These are phyloP conservation scores for Sesia apiformis DNA, from an alignment of 2,888 invertebrate genomes.

Conservation along the genomic window DNA sequence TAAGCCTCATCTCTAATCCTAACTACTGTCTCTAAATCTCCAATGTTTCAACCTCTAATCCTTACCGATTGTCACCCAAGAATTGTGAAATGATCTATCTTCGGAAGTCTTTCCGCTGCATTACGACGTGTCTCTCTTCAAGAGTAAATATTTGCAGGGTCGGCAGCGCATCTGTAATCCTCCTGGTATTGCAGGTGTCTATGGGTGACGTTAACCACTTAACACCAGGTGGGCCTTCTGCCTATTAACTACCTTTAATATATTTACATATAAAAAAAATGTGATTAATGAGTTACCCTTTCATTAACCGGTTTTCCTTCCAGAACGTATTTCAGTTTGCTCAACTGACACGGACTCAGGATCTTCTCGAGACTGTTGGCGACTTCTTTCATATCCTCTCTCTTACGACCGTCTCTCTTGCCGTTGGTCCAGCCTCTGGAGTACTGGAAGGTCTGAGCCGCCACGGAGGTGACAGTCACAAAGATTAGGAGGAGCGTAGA, in stretches of 20 bases:
- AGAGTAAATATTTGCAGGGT: too few species aligned
- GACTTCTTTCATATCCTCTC: conserved; percentile 29
- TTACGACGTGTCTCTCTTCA: not conserved
- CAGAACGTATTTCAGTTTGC: conserved; percentile 63
- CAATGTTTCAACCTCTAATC: too few species aligned
- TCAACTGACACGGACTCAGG: conserved; percentile 63
- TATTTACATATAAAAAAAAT: too few species aligned
- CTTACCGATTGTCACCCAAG: too few species aligned
- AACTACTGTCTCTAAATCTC: too few species aligned
- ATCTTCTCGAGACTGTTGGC: conserved; percentile 39
- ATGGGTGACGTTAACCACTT: too few species aligned
- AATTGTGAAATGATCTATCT: too few species aligned
- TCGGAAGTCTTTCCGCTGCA: too few species aligned
- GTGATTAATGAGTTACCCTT: conserved; percentile 31
- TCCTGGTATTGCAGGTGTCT: too few species aligned
- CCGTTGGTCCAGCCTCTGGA: conserved; percentile 87
- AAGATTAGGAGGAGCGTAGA: conserved; percentile 43
- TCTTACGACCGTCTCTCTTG: conserved; percentile 62
- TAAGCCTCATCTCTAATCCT: too few species aligned
- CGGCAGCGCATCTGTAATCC: not conserved
- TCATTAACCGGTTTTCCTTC: conserved; percentile 64
- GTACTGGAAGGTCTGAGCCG: conserved; percentile 84
- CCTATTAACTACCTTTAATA: not conserved
- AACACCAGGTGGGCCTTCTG: not conserved
- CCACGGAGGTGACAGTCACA: conserved; percentile 52